A percentile compares a stretch with the other conserved stretches of the same genome.
Conservation (phyloP, 2,113 vertebrate species). For the Eptesicus fuscus region DNA sequence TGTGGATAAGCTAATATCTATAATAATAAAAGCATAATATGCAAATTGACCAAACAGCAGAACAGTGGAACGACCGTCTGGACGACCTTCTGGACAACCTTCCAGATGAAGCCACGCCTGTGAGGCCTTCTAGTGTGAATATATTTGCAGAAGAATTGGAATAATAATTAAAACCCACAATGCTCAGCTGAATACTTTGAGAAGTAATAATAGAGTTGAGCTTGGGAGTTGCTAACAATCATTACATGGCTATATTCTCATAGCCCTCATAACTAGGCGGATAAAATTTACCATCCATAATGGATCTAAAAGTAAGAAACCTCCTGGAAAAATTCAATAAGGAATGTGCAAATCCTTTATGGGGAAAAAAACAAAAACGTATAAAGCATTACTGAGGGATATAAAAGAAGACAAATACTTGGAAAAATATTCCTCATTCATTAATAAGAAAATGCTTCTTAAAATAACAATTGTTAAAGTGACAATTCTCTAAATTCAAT, state of each 20-base stretch:
- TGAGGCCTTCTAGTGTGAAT: background rate
- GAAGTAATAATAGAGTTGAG: background rate
- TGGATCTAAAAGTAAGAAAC: background rate
- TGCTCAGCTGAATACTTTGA: background rate
- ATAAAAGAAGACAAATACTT: conserved; percentile 16
- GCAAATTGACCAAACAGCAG: no score
- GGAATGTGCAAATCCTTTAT: background rate
- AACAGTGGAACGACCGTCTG: no score
- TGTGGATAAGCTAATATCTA: background rate
- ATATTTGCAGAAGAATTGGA: background rate
- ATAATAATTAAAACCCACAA: background rate
- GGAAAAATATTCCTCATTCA: background rate
- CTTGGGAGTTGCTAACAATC: background rate
- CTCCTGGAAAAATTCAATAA: background rate
- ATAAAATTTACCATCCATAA: background rate
- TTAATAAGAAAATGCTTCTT: conserved; percentile 7
- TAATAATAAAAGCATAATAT: no score
- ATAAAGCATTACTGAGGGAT: background rate
- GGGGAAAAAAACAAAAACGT: background rate
- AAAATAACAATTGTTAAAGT: background rate
- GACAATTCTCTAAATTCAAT: conserved; percentile 5
- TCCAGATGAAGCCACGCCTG: no score
- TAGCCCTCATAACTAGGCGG: background rate
- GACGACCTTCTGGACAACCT: no score
- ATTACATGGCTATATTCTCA: background rate